These are phyloP conservation scores for Esox lucius DNA, from an alignment of 2,797 vertebrate genomes.

Conservation along the genomic window DNA sequence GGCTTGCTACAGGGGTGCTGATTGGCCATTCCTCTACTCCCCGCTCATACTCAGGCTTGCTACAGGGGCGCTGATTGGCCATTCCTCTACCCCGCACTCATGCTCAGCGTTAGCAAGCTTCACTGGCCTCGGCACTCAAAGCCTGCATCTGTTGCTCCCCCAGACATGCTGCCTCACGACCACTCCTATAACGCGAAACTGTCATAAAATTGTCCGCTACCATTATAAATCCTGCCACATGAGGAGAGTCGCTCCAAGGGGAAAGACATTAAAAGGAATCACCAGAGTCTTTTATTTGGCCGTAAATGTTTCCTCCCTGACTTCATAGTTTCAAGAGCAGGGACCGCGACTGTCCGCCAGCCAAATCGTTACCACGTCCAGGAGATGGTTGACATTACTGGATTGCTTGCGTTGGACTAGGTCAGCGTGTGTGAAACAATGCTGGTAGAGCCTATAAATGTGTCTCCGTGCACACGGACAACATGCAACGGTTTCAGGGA, in stretches of 20 bases:
- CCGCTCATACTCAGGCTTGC: slow-evolving; percentile 36
- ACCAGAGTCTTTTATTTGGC: slow-evolving; percentile 46
- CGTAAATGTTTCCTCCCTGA: slow-evolving; percentile 40
- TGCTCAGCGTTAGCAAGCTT: slow-evolving; percentile 40
- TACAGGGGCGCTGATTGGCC: slow-evolving; percentile 36
- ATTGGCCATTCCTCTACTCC: slow-evolving; percentile 29
- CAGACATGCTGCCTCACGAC: slow-evolving; percentile 7
- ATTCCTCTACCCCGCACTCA: slow-evolving; percentile 33
- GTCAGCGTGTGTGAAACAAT: not conserved
- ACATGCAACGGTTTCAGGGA: too few relatives aligned
- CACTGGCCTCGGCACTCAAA: slow-evolving; percentile 43
- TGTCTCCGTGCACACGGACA: too few relatives aligned
- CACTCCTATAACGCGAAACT: not conserved
- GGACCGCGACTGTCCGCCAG: not conserved
- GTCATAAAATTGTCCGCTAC: slow-evolving; percentile 14
- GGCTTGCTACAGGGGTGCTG: slow-evolving; percentile 46
- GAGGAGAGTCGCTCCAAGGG: slow-evolving; percentile 38
- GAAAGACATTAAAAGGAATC: slow-evolving; percentile 56
- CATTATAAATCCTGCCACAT: slow-evolving; percentile 42
- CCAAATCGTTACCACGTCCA: not conserved
- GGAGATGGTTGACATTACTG: slow-evolving; percentile 6
- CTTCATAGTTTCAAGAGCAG: slow-evolving; percentile 30
- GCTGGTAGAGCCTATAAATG: too few relatives aligned
- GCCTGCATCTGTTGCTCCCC: slow-evolving; percentile 6
- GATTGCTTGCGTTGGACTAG: slow-evolving; percentile 12